These are phyloP conservation scores for Valencia hispanica DNA, from an alignment of 2,797 vertebrate species.

Conservation along the genomic window DNA sequence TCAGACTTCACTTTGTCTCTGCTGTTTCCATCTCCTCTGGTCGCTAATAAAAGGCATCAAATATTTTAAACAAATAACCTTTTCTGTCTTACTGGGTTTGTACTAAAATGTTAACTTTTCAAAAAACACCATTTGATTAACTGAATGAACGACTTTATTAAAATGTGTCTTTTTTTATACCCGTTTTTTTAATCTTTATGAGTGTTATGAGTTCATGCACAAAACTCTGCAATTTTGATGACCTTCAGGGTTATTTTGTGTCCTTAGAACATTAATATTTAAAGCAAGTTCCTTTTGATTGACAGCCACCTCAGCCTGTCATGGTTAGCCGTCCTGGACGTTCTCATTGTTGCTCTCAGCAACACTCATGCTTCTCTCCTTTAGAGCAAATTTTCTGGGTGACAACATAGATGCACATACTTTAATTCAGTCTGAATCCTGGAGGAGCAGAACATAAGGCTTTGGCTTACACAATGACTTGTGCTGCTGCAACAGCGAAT, in stretches of 20 bases:
- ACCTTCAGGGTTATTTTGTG: not conserved
- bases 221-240: not conserved
- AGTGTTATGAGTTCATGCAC: not conserved
- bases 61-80: not conserved
- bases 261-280: not conserved
- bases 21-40: not conserved
- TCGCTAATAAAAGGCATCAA: not conserved
- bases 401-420: conserved; percentile 4
- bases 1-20: not conserved
- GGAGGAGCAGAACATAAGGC: conserved; percentile 24
- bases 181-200: not conserved
- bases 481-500: conserved; percentile 19
- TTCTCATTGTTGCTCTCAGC: not conserved
- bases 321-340: not conserved
- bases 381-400: not conserved
- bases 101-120: conserved; percentile 1
- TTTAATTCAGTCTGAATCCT: conserved; percentile 15
- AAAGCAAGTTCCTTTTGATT: conserved; percentile 10
- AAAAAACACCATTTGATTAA: not conserved
- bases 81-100: not conserved
- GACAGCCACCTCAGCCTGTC: conserved; percentile 7
- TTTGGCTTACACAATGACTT: conserved; percentile 29
- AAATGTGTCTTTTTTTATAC: not conserved
- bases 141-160: not conserved
- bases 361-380: not conserved